Percentiles rank a stretch among this genome's conserved stretches.
These are phyloP conservation scores for Enteromius unitaeniatus DNA, from an alignment of 2,797 vertebrate genomes.

Conservation along the genomic window DNA sequence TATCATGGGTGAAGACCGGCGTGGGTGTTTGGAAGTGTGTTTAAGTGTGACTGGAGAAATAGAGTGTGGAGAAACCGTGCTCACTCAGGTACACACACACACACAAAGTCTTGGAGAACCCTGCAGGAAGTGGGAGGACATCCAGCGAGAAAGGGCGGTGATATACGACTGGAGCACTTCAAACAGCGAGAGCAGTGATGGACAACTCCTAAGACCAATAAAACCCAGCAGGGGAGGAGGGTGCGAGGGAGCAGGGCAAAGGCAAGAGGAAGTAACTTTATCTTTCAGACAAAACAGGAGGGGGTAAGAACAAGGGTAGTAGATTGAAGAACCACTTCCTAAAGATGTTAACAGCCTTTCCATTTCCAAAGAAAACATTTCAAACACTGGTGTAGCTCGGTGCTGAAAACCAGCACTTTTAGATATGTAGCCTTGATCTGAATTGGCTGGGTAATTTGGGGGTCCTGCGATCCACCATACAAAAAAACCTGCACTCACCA, in stretches of 20 bases:
- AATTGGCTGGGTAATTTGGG: conserved; percentile 13
- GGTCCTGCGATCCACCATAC: conserved; percentile 14
- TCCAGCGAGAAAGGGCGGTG: conserved; percentile 65
- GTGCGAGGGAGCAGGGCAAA: conserved; percentile 41
- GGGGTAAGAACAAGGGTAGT: conserved; percentile 57
- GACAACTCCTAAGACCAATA: conserved; percentile 67
- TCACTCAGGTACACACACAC: conserved; percentile 18
- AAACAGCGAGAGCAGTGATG: conserved; percentile 69
- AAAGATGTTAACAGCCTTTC: conserved; percentile 50
- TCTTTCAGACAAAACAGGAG: conserved; percentile 24
- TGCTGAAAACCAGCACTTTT: conserved; percentile 16
- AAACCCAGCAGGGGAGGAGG: conserved; percentile 70
- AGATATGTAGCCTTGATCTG: conserved; percentile 30
- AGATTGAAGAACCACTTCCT: conserved; percentile 52
- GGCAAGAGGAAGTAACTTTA: conserved; percentile 59
- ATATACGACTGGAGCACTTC: conserved; percentile 77
- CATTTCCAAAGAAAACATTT: conserved; percentile 46
- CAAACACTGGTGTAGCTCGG: conserved; percentile 20
- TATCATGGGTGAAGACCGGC: conserved; percentile 36
- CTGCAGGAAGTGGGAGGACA: conserved; percentile 62
- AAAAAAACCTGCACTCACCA: neutral
- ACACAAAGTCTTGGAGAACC: conserved; percentile 26
- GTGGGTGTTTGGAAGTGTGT: conserved; percentile 40
- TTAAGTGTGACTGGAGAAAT: conserved; percentile 37
- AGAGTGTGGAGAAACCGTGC: conserved; percentile 25